Percentiles rank a stretch among this genome's conserved stretches.
Evolutionary conservation across 2,888 invertebrate species (phyloP).

Genomic region (Eupithecia tripunctaria): DNA sequence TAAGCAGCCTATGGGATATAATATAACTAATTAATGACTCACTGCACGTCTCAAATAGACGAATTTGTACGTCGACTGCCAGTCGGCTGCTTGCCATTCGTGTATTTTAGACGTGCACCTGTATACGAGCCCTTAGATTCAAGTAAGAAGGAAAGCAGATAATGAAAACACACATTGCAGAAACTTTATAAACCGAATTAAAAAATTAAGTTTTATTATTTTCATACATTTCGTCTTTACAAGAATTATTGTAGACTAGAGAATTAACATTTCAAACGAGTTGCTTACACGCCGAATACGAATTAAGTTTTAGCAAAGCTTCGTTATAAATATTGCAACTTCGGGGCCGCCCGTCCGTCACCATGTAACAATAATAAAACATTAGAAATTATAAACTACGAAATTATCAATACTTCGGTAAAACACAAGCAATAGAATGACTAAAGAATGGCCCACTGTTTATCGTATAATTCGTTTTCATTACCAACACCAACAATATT

Average conservation of each 20-base stretch:
- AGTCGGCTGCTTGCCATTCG: too few relatives aligned
- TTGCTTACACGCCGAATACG: conserved; percentile 68
- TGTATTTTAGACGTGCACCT: too few relatives aligned
- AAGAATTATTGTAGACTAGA: conserved; percentile 81
- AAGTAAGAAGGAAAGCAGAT: not conserved
- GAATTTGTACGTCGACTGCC: too few relatives aligned
- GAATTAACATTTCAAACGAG: conserved; percentile 78
- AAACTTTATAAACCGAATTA: conserved; percentile 82
- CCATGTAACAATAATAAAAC: conserved; percentile 50
- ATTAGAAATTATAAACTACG: conserved; percentile 57
- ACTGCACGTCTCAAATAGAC: too few relatives aligned
- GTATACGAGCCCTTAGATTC: too few relatives aligned
- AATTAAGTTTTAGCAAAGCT: conserved; percentile 67
- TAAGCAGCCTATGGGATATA: too few relatives aligned
- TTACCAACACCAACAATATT: conserved; percentile 7
- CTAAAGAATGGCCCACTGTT: not conserved
- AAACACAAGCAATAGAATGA: conserved; percentile 34
- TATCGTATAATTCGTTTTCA: not conserved
- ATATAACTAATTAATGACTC: too few relatives aligned
- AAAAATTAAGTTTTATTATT: conserved; percentile 78
- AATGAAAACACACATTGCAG: conserved; percentile 72
- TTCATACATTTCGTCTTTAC: conserved; percentile 81
- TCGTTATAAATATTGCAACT: conserved; percentile 55
- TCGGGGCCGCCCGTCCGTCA: conserved; percentile 51
- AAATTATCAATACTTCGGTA: conserved; percentile 62